Evolutionary conservation across 2,113 vertebrate genomes (phyloP).

Genomic region (Seriola quinqueradiata): DNA sequence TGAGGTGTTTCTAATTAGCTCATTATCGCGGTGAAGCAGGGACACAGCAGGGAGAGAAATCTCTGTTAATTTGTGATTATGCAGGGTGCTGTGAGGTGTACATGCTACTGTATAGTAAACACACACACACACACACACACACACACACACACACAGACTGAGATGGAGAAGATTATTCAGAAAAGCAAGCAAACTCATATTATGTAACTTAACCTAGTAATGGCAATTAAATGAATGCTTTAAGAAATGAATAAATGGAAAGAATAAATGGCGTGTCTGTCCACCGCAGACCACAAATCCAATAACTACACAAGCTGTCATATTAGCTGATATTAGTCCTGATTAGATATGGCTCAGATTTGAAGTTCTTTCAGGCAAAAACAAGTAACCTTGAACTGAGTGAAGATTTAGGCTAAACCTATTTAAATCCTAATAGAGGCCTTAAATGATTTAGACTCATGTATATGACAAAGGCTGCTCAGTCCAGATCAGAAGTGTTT

Average conservation of each 20-base stretch:
- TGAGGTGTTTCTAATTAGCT: constrained; percentile 45
- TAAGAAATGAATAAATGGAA: too few relatives aligned
- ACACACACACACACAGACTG: background rate
- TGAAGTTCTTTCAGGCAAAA: too few relatives aligned
- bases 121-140: background rate
- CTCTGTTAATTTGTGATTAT: constrained; percentile 21
- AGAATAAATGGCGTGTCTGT: background rate
- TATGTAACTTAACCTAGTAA: background rate
- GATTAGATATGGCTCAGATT: too few relatives aligned
- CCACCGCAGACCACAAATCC: background rate
- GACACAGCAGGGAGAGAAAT: constrained; percentile 4
- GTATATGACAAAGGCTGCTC: too few relatives aligned
- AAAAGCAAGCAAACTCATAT: background rate
- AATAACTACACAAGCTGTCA: background rate
- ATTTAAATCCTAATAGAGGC: too few relatives aligned
- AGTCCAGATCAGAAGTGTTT: too few relatives aligned
- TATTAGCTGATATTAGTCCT: too few relatives aligned
- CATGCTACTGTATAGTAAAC: background rate
- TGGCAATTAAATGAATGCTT: too few relatives aligned
- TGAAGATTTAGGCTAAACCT: too few relatives aligned
- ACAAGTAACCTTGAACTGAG: too few relatives aligned
- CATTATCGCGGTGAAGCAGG: constrained; percentile 17
- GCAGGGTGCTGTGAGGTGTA: background rate
- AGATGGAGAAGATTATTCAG: background rate
- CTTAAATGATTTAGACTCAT: too few relatives aligned